Evolutionary conservation across 2,113 vertebrate species (phyloP), one percentile per base, ranked within the genome.

Genomic region (Talpa occidentalis): DNA sequence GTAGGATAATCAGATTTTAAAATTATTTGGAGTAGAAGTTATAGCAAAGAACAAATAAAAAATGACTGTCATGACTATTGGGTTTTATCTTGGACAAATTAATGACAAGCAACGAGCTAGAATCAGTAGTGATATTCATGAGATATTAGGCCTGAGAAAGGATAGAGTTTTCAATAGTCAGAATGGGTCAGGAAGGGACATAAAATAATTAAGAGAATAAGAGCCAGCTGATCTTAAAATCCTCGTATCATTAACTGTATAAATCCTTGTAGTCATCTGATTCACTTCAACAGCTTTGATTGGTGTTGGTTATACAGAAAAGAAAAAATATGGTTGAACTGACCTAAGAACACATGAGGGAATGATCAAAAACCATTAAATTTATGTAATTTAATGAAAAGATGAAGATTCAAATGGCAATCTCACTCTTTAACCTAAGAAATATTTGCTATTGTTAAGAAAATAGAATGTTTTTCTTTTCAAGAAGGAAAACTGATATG

Each of bases 1-100:
- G 14, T 17, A 88, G 35, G 12, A 54, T 77, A 22, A 92, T 56
- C 16, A 37, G 74, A 96, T 81, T 86, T 76, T 92, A 81, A 94
- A 89, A 77, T 30, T 72, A 91, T 37, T 86, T 70, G 77, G 72
- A 85, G 37, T 17, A 66, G 21, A 11, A 24, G 10, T 86, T 37
- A 60, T 60, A 44, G 72, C 72, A 95, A 76, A 89, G 5, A 79
- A 91, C 30, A 77, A 78, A 32, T 32, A 28, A 59, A 74, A 85
- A 90, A 82, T 62, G 44, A 81, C 19, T 64, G 47, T 21, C 30
- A 59, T 44, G 44, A 44, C 44, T 10, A 44, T 49, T 10, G 12
- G 30, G 26, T 79, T 94, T 26, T 76, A 56, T 40, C 26, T n/a
- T n/a, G n/a, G n/a, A n/a, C n/a, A n/a, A n/a, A n/a, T n/a, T n/a